Evolutionary conservation across 2,113 vertebrate genomes (phyloP).

Genomic region (Brienomyrus longianalis): DNA sequence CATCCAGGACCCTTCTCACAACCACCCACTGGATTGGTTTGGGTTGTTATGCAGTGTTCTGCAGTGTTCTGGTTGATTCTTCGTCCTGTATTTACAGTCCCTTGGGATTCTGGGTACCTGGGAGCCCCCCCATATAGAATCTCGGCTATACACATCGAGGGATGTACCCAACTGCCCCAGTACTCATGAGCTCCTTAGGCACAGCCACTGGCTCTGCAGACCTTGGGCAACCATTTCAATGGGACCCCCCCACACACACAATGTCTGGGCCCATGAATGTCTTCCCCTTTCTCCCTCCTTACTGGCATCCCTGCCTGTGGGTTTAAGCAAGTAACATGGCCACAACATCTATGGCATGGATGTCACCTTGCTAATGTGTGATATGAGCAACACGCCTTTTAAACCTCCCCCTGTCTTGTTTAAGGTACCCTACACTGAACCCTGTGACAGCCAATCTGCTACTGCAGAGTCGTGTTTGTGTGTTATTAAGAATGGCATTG

Average conservation of each 20-base stretch:
- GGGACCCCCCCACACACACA: too few species aligned
- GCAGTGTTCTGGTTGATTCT: background rate
- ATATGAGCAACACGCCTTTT: background rate
- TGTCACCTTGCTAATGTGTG: background rate
- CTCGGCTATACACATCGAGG: background rate
- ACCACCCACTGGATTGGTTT: background rate
- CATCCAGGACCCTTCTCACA: background rate
- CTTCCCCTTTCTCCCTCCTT: background rate
- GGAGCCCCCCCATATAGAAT: background rate
- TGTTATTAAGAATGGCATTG: constrained; percentile 26
- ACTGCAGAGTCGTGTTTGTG: constrained; percentile 6
- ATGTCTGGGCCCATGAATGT: background rate
- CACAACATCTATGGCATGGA: background rate
- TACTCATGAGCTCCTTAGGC: background rate
- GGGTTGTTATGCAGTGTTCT: too few species aligned
- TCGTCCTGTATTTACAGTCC: background rate
- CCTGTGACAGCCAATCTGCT: background rate
- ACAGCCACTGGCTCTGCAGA: background rate
- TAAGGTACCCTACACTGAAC: background rate
- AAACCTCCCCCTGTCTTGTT: background rate
- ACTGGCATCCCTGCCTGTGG: background rate
- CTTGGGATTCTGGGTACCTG: background rate
- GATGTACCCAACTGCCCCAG: background rate
- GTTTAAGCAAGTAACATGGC: background rate
- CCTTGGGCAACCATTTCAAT: background rate